Percentiles rank a stretch among this genome's conserved stretches.
phyloP scores from a whole-genome alignment of 2,888 invertebrate species.

The Drosophila fulvimacula region DNA sequence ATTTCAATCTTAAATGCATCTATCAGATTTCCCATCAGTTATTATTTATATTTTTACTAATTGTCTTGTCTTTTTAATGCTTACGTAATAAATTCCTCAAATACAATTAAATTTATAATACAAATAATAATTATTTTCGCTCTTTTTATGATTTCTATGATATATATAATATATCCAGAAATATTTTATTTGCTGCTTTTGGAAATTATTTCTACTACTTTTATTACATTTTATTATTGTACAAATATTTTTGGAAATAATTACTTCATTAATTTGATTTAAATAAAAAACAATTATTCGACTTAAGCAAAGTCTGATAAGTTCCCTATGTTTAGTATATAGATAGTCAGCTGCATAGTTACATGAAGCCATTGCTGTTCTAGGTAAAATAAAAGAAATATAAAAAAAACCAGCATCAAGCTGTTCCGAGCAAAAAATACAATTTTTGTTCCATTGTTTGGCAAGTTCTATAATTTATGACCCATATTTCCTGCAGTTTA shows the following conservation, averaged over 20 bases:
- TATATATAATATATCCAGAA: no score
- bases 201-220: no score
- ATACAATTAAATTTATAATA: neutral
- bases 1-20: neutral
- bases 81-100: neutral
- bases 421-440: constrained; percentile 13
- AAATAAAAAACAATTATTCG: no score
- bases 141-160: no score
- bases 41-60: no score
- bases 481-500: constrained; percentile 69
- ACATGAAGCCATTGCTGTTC: neutral
- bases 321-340: constrained; percentile 9
- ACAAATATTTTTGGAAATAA: no score
- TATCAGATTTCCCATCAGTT: neutral
- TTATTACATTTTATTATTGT: no score
- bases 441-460: constrained; percentile 50
- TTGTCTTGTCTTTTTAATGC: rapidly evolving
- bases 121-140: neutral
- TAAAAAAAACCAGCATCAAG: constrained; percentile 11
- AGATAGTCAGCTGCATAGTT: neutral
- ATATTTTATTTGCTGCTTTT: no score
- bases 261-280: no score
- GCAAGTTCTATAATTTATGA: constrained; percentile 64
- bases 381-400: constrained; percentile 17
- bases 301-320: neutral